phyloP scores from a whole-genome alignment of 35 echinoderm and acorn worm species.

The Apostichopus japonicus region DNA sequence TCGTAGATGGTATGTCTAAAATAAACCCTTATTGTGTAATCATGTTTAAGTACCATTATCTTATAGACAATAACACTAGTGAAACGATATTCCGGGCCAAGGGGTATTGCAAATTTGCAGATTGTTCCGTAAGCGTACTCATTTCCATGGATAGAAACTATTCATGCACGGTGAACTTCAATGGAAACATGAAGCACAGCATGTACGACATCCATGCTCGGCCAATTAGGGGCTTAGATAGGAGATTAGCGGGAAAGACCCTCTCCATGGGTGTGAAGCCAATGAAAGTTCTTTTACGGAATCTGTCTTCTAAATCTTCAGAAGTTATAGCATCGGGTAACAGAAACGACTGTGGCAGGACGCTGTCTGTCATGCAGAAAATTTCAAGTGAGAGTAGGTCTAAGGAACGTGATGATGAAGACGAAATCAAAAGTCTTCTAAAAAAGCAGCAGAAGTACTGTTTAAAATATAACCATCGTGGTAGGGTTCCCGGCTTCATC shows the following conservation, averaged over 20 bases:
- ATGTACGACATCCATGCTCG: not conserved
- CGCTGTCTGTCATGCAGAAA: slow-evolving; percentile 34
- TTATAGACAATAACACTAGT: no score
- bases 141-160: not conserved
- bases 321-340: not conserved
- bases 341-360: no score
- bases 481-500: slow-evolving; percentile 19
- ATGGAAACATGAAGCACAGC: not conserved
- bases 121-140: not conserved
- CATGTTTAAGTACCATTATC: no score
- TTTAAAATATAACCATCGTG: not conserved
- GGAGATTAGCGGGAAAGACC: no score
- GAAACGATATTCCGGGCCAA: not conserved
- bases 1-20: no score
- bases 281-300: not conserved
- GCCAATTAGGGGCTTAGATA: not conserved
- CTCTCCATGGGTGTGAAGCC: slow-evolving; percentile 17
- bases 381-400: slow-evolving; percentile 37
- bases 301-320: not conserved
- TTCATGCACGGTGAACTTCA: not conserved
- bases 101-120: slow-evolving; percentile 25
- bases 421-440: slow-evolving; percentile 30
- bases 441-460: not conserved
- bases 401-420: not conserved
- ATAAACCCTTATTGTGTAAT: no score